Evolutionary conservation across 1,140 invertebrate species (phyloP).

Genomic region (Schlechtendalia chinensis): DNA sequence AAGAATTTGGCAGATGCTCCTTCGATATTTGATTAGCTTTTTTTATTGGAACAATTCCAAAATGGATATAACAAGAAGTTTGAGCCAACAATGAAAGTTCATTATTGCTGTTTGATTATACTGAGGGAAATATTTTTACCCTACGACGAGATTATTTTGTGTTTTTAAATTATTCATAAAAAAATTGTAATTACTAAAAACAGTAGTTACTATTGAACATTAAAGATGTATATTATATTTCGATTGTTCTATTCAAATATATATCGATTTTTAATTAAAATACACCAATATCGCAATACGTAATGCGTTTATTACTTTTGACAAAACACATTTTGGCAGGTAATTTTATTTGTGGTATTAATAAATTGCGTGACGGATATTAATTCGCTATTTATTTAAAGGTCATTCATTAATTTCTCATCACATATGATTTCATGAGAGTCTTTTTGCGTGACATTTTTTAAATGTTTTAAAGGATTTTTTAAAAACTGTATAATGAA

Average conservation of each 20-base stretch:
- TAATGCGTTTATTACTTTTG: too few relatives aligned
- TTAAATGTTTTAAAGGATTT: neutral
- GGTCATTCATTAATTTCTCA: neutral
- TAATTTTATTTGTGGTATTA: neutral
- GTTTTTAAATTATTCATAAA: neutral
- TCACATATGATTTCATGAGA: neutral
- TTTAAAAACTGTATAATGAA: too few relatives aligned
- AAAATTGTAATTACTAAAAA: neutral
- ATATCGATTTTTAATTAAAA: too few relatives aligned
- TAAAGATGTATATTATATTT: too few relatives aligned
- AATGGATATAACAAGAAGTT: slow-evolving; percentile 20
- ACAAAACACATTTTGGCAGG: neutral
- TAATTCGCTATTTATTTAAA: neutral
- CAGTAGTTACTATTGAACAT: neutral
- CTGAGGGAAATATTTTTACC: neutral
- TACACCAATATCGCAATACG: too few relatives aligned
- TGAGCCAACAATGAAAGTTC: slow-evolving; percentile 34
- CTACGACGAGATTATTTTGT: neutral
- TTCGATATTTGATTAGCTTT: slow-evolving; percentile 42
- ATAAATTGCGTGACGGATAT: neutral
- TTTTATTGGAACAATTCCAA: slow-evolving; percentile 15
- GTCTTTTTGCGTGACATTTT: neutral
- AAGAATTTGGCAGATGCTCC: slow-evolving; percentile 38
- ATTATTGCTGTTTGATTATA: slow-evolving; percentile 24
- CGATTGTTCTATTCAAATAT: too few relatives aligned